Evolutionary conservation across 2,113 vertebrate species (phyloP).

Genomic region (Peromyscus californicus): DNA sequence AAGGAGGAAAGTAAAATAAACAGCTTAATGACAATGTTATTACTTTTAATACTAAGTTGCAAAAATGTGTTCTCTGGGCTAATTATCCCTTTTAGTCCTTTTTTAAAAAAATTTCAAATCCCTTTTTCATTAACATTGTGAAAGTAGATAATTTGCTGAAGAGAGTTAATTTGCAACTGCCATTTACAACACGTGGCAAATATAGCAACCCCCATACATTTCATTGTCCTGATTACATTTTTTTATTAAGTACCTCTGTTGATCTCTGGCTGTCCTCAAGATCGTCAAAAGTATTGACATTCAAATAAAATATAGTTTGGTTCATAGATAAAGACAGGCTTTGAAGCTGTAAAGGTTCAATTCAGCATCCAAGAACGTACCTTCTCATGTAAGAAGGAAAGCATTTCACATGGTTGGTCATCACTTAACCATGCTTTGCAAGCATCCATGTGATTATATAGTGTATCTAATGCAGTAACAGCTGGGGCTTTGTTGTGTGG

Average conservation of each 20-base stretch:
- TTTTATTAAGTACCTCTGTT: background rate
- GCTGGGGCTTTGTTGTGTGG: background rate
- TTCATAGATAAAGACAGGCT: background rate
- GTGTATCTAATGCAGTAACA: background rate
- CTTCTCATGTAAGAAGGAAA: background rate
- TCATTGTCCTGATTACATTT: background rate
- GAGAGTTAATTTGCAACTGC: background rate
- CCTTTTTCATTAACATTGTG: background rate
- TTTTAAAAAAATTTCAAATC: background rate
- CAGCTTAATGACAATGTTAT: background rate
- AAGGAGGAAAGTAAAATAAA: background rate
- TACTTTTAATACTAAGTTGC: background rate
- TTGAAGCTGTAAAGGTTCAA: background rate
- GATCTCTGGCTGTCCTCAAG: background rate
- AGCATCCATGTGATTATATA: background rate
- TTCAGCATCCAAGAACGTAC: background rate
- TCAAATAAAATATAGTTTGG: background rate
- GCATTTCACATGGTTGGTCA: background rate
- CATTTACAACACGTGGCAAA: background rate
- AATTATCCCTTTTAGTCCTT: background rate
- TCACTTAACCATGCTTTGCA: background rate
- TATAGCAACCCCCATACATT: too few species aligned
- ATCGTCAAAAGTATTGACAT: background rate
- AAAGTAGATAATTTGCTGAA: background rate
- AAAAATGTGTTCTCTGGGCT: background rate